Evolutionary conservation across 2,113 vertebrate genomes (phyloP).

Genomic region (Hemibates koningsi): DNA sequence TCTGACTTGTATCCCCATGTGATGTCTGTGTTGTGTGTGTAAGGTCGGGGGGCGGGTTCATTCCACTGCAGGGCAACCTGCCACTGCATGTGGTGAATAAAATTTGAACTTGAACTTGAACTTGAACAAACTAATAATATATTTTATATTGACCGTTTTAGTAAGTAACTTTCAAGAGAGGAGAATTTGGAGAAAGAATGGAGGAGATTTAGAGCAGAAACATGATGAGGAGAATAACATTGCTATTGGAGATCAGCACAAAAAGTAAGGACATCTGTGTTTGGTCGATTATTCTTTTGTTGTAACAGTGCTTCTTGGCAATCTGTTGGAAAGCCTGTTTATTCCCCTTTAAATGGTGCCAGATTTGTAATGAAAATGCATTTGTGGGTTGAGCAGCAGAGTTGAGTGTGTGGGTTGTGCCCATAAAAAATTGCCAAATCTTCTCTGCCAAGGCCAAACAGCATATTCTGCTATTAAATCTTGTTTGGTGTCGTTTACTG

Average conservation of each 20-base stretch:
- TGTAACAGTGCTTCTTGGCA: neutral
- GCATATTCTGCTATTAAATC: neutral
- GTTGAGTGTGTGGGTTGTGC: neutral
- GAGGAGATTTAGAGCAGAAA: neutral
- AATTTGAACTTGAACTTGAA: too few relatives aligned
- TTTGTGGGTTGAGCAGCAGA: neutral
- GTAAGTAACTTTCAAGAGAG: neutral
- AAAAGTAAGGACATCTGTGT: neutral
- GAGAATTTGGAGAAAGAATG: neutral
- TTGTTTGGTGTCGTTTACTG: neutral
- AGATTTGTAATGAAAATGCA: neutral
- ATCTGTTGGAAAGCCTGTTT: neutral
- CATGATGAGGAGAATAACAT: fast-evolving
- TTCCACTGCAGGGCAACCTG: too few relatives aligned
- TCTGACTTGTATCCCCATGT: too few relatives aligned
- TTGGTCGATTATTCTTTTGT: neutral
- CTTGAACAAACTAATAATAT: fast-evolving
- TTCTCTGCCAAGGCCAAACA: neutral
- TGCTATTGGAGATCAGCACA: neutral
- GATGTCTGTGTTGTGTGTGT: too few relatives aligned
- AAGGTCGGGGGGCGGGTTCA: too few relatives aligned
- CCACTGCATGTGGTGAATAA: too few relatives aligned
- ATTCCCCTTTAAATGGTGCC: neutral
- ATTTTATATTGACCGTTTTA: neutral
- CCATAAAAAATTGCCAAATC: neutral